These are phyloP conservation scores for Holotrichia oblita DNA, from an alignment of 1,140 invertebrate genomes.

Conservation along the genomic window DNA sequence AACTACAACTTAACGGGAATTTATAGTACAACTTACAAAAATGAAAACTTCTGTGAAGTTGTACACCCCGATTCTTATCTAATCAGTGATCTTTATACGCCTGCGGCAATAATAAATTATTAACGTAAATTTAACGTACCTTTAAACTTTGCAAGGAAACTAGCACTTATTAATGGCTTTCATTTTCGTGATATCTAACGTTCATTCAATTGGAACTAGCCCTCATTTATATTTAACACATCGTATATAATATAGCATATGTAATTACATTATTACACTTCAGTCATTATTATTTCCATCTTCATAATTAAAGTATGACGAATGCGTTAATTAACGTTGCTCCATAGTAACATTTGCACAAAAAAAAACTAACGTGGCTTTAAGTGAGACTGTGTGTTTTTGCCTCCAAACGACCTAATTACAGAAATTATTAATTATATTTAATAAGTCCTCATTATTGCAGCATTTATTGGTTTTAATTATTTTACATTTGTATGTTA, in stretches of 20 bases:
- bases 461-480: slow-evolving; percentile 11
- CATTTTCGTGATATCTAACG: not conserved
- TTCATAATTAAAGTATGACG: slow-evolving; percentile 15
- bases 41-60: too few species aligned
- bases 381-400: not conserved
- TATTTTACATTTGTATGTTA: not conserved
- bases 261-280: not conserved
- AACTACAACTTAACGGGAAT: too few species aligned
- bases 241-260: not conserved
- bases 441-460: slow-evolving; percentile 32
- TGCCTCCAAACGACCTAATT: slow-evolving; percentile 26
- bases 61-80: too few species aligned
- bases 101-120: too few species aligned
- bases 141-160: too few species aligned
- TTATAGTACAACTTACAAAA: too few species aligned
- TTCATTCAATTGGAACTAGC: not conserved
- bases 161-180: too few species aligned
- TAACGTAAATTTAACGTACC: too few species aligned
- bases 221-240: not conserved
- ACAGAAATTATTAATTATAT: slow-evolving; percentile 29
- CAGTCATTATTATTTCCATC: slow-evolving; percentile 10
- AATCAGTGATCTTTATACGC: too few species aligned
- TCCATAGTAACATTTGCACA: not conserved
- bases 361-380: not conserved
- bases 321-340: slow-evolving; percentile 2